A percentile compares a stretch with the other conserved stretches of the same genome.
Conservation (phyloP, 2,888 invertebrate species). For the Chironomus tentans region DNA sequence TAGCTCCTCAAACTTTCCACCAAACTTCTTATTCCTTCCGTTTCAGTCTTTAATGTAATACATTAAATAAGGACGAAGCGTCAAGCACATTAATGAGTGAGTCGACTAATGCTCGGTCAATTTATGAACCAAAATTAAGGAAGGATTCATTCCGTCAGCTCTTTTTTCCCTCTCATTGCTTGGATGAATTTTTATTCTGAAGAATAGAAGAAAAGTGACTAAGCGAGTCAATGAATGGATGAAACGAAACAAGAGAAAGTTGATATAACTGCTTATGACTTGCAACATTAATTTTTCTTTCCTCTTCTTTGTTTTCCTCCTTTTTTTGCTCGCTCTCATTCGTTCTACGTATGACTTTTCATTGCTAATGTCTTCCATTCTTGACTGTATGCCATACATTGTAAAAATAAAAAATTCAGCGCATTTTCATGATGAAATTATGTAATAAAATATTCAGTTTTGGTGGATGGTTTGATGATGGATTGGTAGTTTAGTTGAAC, state of each 20-base stretch:
- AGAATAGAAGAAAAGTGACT: background rate
- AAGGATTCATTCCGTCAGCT: background rate
- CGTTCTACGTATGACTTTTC: background rate
- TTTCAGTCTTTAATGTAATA: no score
- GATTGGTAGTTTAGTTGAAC: no score
- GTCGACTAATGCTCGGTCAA: background rate
- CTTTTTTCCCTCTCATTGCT: background rate
- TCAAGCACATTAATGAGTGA: background rate
- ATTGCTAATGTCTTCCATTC: no score
- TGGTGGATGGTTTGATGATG: no score
- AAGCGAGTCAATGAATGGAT: no score
- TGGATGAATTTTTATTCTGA: background rate
- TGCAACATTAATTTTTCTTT: constrained; percentile 16
- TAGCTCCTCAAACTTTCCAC: background rate
- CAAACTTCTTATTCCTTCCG: background rate
- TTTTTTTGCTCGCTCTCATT: background rate
- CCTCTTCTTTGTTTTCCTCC: background rate
- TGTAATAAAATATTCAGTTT: no score
- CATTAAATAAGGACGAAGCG: background rate
- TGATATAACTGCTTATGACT: constrained; percentile 23
- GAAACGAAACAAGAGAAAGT: background rate
- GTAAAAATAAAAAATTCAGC: no score
- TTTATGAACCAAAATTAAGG: background rate
- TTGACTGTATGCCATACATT: no score
- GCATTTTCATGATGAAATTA: no score